phyloP scores from a whole-genome alignment of 2,888 invertebrate species.

The Scelioninae gen. 2 region DNA sequence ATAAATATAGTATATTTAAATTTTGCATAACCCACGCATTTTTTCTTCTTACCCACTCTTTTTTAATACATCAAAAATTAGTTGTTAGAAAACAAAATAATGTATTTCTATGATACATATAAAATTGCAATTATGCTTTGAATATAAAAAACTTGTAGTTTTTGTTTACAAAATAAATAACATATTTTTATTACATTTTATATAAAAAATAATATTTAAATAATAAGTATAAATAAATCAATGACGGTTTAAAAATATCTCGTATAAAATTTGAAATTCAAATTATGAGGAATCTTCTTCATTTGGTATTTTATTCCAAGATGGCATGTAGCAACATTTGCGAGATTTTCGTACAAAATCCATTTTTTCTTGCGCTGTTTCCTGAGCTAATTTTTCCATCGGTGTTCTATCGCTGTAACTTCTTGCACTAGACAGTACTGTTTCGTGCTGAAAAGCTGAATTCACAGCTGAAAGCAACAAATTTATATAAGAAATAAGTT shows the following conservation, averaged over 20 bases:
- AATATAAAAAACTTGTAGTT: too few relatives aligned
- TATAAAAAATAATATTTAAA: too few relatives aligned
- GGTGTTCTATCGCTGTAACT: slow-evolving; percentile 65
- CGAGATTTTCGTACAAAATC: slow-evolving; percentile 71
- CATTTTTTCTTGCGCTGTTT: slow-evolving; percentile 73
- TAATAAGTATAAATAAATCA: slow-evolving; percentile 1
- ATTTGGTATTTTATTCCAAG: slow-evolving; percentile 64
- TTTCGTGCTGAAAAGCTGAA: slow-evolving; percentile 73
- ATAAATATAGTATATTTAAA: too few relatives aligned
- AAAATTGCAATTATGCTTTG: too few relatives aligned
- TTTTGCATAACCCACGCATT: too few relatives aligned
- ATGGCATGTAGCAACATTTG: slow-evolving; percentile 73
- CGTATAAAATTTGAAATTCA: not conserved
- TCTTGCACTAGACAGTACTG: slow-evolving; percentile 67
- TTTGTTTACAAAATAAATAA: not conserved
- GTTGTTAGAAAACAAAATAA: too few relatives aligned
- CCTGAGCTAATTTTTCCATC: slow-evolving; percentile 70
- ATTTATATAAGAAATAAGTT: too few relatives aligned
- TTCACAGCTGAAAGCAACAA: slow-evolving; percentile 69
- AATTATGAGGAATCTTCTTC: slow-evolving; percentile 37
- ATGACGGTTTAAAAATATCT: too few relatives aligned
- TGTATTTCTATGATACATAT: too few relatives aligned
- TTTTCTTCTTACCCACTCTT: too few relatives aligned
- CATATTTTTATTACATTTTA: too few relatives aligned
- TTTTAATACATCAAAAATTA: too few relatives aligned